Conservation (phyloP, 2,888 invertebrate species). For the Eupithecia abbreviata region DNA sequence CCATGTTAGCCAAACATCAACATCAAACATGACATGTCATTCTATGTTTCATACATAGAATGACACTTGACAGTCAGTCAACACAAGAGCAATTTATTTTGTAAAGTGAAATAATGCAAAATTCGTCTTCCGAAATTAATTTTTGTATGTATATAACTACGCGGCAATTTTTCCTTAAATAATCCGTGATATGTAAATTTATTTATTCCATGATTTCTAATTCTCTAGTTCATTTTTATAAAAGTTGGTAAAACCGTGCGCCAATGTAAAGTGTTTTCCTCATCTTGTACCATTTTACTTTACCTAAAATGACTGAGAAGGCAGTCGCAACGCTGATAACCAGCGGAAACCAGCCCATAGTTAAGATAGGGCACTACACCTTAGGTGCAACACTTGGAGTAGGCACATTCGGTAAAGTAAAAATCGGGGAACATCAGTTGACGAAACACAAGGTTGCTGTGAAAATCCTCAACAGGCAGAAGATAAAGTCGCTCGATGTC, state of each 20-base stretch:
- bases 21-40: not conserved
- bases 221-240: not conserved
- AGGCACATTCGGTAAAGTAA: slow-evolving; percentile 99
- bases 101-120: not conserved
- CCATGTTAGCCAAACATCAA: not conserved
- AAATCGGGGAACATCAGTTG: slow-evolving; percentile 98
- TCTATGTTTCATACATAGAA: not conserved
- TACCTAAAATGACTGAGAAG: slow-evolving; percentile 63
- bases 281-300: slow-evolving; percentile 22
- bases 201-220: slow-evolving; percentile 2
- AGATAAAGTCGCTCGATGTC: slow-evolving; percentile 99
- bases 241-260: slow-evolving; percentile 7
- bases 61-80: not conserved
- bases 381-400: slow-evolving; percentile 95
- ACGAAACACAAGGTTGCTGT: slow-evolving; percentile 99
- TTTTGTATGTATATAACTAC: not conserved
- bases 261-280: slow-evolving; percentile 45
- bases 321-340: slow-evolving; percentile 57
- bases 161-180: not conserved
- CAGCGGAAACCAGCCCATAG: slow-evolving; percentile 87
- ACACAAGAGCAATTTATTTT: not conserved
- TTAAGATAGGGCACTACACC: slow-evolving; percentile 99
- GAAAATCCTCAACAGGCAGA: slow-evolving; percentile 98
- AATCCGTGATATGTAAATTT: slow-evolving; percentile 33
- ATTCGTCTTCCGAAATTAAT: not conserved